Base-by-base conservation (phyloP, 1,140 invertebrate genomes). In the Hylaeus anthracinus region DNA sequence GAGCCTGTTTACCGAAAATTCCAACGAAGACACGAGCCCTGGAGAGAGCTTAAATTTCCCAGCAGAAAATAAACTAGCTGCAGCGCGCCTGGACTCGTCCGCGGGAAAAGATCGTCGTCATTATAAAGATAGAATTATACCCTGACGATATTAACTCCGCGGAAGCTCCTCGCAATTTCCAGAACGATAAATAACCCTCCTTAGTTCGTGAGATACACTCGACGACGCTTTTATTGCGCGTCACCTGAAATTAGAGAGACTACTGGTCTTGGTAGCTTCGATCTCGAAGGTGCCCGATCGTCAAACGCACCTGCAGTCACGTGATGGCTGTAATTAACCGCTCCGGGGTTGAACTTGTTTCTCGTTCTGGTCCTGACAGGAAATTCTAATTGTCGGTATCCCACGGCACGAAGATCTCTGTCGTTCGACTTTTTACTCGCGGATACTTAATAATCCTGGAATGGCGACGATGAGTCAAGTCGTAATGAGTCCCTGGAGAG, bases 101-200 rank as follows among this genome's bases (percentile, higher is more conserved):
- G 72, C 72, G 78, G 53, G 78, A 80, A 80, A 80, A 80, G 72
- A 80, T 80, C 71, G 78, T 67, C 72, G 78, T 80, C 78, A 67
- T 80, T 80, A 80, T 80, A 80, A 75, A 80, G 78, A 80, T 80
- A 75, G 78, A 80, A 80, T 80, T 80, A 80, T 67, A 75, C 55
- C 67, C 72, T 80, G 72, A 80, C 78, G 78, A 80, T 80, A 80
- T 80, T 80, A 80, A 80, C 72, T 80, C 53, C n/a, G 51, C 64
- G 55, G 72, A 67, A 75, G 78, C 78, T 60, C 37, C 64, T 72
- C 45, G 78, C 72, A 80, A 80, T 85, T 88, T 86, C 70, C 83
- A 77, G 72, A 83, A 85, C 85, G 82, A 86, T 86, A 86, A 88
- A 88, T 86, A 88, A 85, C 81, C 63, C 78, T 80, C 73, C 45